Conservation (phyloP, 2,113 vertebrate species). For the Pardalotus punctatus region DNA sequence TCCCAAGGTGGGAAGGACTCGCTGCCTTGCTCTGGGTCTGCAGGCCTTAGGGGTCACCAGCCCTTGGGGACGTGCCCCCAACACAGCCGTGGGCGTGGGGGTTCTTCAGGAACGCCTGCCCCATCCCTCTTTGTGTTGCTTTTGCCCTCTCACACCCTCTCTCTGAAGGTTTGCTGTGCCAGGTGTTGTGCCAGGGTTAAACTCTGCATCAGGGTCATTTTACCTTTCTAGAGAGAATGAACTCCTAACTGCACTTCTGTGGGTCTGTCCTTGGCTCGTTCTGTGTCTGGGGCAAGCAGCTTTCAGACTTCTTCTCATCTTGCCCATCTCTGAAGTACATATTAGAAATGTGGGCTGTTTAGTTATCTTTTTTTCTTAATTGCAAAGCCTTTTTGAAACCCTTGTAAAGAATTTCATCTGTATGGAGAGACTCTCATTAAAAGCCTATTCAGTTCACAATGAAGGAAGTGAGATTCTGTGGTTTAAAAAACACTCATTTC, state of each 20-base stretch:
- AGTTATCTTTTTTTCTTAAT: background rate
- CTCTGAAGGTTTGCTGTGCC: background rate
- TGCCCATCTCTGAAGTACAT: background rate
- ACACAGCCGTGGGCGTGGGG: rapidly evolving
- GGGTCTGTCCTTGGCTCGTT: background rate
- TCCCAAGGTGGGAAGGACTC: too few relatives aligned
- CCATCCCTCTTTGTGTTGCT: background rate
- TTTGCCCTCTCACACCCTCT: background rate
- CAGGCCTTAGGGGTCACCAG: background rate
- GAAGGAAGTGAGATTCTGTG: background rate
- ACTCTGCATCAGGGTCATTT: background rate
- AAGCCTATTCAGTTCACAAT: background rate
- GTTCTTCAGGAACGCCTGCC: rapidly evolving
- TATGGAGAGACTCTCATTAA: background rate
- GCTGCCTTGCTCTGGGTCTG: background rate
- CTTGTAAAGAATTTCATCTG: background rate
- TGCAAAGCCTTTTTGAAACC: background rate
- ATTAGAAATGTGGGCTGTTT: background rate
- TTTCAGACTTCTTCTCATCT: background rate
- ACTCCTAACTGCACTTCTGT: background rate
- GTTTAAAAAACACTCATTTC: background rate
- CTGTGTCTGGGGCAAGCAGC: background rate
- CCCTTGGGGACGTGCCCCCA: background rate
- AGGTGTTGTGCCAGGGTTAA: background rate
- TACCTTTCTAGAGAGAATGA: background rate